Evolutionary conservation across 1,140 invertebrate genomes (phyloP).

Genomic region (Coptotermes formosanus): DNA sequence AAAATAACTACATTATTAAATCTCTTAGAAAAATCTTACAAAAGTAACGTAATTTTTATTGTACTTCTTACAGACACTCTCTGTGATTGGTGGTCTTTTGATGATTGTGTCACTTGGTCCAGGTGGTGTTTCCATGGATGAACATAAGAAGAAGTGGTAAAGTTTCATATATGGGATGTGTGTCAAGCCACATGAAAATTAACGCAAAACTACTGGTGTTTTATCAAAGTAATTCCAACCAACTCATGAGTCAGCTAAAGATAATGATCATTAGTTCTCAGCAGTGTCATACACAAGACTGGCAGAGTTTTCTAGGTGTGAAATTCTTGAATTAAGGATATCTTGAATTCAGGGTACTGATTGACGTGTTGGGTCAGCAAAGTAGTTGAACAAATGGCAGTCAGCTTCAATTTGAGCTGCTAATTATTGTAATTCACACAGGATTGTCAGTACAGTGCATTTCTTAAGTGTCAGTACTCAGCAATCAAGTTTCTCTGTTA

Average conservation of each 20-base stretch:
- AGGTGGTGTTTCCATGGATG: slow-evolving; percentile 98
- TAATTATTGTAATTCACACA: neutral
- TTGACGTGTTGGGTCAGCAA: neutral
- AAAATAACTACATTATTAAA: too few species aligned
- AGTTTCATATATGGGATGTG: neutral
- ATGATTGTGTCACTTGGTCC: slow-evolving; percentile 98
- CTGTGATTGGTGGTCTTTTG: slow-evolving; percentile 97
- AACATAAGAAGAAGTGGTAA: slow-evolving; percentile 98
- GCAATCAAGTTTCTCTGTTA: neutral
- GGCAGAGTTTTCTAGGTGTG: neutral
- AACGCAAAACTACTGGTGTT: neutral
- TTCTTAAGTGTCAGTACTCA: neutral
- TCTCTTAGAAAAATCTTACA: too few species aligned
- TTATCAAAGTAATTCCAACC: neutral
- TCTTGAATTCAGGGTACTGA: neutral
- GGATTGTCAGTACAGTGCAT: neutral
- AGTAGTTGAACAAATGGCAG: neutral
- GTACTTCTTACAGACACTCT: slow-evolving; percentile 79
- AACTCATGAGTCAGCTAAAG: neutral
- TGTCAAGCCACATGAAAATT: neutral
- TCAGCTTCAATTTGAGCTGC: neutral
- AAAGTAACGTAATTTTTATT: neutral
- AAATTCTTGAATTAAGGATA: neutral
- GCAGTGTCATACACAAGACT: too few species aligned
- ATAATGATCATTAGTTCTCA: neutral